Evolutionary conservation across 2,113 vertebrate genomes (phyloP).

Genomic region (Sturnus vulgaris): DNA sequence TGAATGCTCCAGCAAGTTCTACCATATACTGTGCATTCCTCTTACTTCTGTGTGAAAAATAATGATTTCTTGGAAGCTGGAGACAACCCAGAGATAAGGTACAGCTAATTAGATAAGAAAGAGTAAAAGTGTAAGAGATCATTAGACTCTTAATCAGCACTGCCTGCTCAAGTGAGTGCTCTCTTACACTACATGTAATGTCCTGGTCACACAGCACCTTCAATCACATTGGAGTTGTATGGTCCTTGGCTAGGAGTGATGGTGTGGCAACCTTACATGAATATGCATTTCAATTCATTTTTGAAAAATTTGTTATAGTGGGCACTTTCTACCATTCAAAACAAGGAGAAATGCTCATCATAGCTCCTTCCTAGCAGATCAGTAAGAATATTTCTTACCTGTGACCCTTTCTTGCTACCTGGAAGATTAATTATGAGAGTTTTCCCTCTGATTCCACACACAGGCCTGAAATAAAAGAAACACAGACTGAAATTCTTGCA

Average conservation of each 20-base stretch:
- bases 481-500: conserved; percentile 17
- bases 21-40: not conserved
- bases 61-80: not conserved
- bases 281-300: not conserved
- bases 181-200: not conserved
- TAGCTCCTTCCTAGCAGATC: not conserved
- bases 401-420: conserved; percentile 99
- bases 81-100: not conserved
- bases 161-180: not conserved
- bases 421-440: conserved; percentile 99
- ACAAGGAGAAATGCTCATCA: not conserved
- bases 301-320: not conserved
- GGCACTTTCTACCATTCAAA: not conserved
- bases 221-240: accelerated
- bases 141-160: not conserved
- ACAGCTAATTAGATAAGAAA: not conserved
- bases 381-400: conserved; percentile 77
- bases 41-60: not conserved
- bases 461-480: conserved; percentile 83
- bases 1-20: not conserved
- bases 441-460: conserved; percentile 98
- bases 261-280: not conserved
- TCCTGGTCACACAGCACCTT: not conserved
- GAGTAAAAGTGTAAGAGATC: not conserved
- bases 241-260: not conserved